Conservation (phyloP, 2,797 vertebrate species). For the Characodon lateralis region DNA sequence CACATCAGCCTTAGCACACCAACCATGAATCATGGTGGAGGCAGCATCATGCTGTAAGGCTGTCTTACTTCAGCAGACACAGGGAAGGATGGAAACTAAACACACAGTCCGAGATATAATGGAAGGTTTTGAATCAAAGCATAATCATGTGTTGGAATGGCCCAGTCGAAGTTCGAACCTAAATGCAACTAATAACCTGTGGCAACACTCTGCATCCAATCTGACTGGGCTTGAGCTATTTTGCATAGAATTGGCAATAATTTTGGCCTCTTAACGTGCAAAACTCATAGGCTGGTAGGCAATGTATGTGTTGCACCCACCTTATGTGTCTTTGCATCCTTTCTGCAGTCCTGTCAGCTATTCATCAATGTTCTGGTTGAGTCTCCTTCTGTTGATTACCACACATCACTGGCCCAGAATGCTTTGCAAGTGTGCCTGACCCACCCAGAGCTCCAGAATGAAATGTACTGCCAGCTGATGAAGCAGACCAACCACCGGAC, state of each 20-base stretch:
- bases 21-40: no score
- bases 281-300: background rate
- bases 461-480: constrained; percentile 95
- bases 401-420: constrained; percentile 93
- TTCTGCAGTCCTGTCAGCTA: constrained; percentile 91
- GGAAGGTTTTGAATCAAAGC: no score
- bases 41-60: no score
- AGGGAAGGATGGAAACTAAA: no score
- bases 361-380: constrained; percentile 97
- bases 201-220: no score
- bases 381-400: constrained; percentile 92
- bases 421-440: constrained; percentile 94
- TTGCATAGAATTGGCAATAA: background rate
- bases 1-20: no score
- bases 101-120: no score
- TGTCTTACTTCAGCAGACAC: no score
- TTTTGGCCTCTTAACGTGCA: background rate
- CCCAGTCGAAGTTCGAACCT: no score
- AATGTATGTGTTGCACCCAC: background rate
- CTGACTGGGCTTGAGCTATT: no score
- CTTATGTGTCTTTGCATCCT: constrained; percentile 34
- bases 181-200: no score
- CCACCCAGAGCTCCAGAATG: constrained; percentile 93
- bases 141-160: no score
- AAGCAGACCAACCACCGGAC: constrained; percentile 89